Base-by-base conservation (phyloP, 1,140 invertebrate species). In the Lasioglossum albipes region DNA sequence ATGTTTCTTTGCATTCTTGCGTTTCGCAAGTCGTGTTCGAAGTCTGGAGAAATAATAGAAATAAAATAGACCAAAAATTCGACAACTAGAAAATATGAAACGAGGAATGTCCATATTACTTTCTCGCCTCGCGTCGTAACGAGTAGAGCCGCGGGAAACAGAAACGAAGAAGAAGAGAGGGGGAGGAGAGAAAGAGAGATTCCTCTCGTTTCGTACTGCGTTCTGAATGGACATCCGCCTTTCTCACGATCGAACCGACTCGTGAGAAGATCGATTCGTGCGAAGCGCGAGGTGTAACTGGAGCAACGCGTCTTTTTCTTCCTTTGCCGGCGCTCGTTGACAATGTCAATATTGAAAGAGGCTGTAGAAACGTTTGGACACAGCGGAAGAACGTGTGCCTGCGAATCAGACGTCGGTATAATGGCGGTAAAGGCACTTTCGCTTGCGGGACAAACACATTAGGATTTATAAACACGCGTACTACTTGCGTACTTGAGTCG, bases 251-350 rank as follows among this genome's bases (percentile, higher is more conserved):
- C 82, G 82, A 69, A 73, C 59, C 59, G 49, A n/a, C 68, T 64
- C 82, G 80, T 84, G 82, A 73, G 82, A 84, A 84, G 74, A 82
- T 82, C 74, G 82, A 81, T 76, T 62, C 79, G 82, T 81, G 69
- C 69, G 69, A 74, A 75, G 22, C 45, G 31, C 22, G 64, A 3
- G 52, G 72, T 70, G 52, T 65, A 83, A 83, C 72, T 80, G 79
- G 78, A 76, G 69, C 79, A 65, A 62, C 66, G 22, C 69, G 69
- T 71, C 12, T 49, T 41, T 52, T 41, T 57, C 54, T 57, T 54
- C 31, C 31, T 59, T 54, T 69, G 42, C 49, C 49, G 12, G 22
- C 5, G 52, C 18, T 36, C 27, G 27, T 54, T 18, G 18, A 18
- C 10, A 59, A 13, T 20, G 49, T 57, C 69, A 57, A 71, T 59